Base-by-base conservation (phyloP, 2,888 invertebrate genomes). In the Clusia tigrina region DNA sequence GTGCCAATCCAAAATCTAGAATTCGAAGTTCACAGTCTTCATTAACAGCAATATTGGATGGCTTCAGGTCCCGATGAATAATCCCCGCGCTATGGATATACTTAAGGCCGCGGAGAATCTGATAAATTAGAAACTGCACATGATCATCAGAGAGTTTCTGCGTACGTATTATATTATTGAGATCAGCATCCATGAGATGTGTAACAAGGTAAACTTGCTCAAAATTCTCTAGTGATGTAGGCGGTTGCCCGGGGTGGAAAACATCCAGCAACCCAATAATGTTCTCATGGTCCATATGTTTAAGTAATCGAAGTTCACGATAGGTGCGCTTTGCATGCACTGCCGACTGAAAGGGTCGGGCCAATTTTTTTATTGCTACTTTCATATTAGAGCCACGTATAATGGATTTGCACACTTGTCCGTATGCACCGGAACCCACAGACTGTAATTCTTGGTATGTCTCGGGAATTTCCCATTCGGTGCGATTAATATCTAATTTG, bases 211-310 rank as follows among this genome's bases (percentile, higher is more conserved):
- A 98, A 22, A 98, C 94, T 85, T 98, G 96, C 79, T 94, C 91
- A 82, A 98, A 96, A 74, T 94, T 91, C 67, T 93, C 92, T 74
- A 94, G 85, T 2, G 80, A 78, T 54, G 88, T 87, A 0, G 77
- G 71, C 52, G 88, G 88, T 60, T 88, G 88, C 60, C 93, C 90
- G 10, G 98, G 96, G 81, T 96, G 95, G 83, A 98, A 99, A 1
- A 96, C 95, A 86, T 99, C 97, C 67, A 98, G 85, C 53, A 95
- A 85, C 42, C 94, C 89, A 80, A 94, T 93, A 79, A 98, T 95
- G 89, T 99, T 99, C 86, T 99, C 99, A 86, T 99, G 99, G 81
- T 96, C 92, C 98, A 99, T 99, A 81, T 98, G 98, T 82, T 98
- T 96, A 61, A 99, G 87, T 87, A 99, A 91, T 64, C 96, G 89